A percentile compares a stretch with the other conserved stretches of the same genome.
These are phyloP conservation scores for Manduca sexta DNA, from an alignment of 1,140 invertebrate genomes.

Conservation along the genomic window DNA sequence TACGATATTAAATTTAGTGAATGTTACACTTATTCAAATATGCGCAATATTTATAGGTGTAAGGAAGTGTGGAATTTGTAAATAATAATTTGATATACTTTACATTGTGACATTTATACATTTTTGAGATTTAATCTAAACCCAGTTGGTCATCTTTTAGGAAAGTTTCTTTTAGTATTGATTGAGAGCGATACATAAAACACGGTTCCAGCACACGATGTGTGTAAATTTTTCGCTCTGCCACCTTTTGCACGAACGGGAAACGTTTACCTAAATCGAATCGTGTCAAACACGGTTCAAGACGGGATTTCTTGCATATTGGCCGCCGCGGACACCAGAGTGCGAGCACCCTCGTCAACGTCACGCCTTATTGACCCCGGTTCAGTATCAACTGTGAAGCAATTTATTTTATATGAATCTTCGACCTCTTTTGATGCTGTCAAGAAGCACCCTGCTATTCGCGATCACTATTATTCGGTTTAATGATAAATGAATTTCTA, in stretches of 20 bases:
- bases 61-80: too few relatives aligned
- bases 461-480: constrained; percentile 11
- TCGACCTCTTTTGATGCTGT: constrained; percentile 49
- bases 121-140: too few relatives aligned
- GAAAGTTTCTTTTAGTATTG: too few relatives aligned
- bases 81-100: too few relatives aligned
- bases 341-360: constrained; percentile 59
- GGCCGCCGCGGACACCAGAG: constrained; percentile 37
- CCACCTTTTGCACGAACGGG: not conserved
- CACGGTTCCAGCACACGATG: not conserved
- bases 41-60: too few relatives aligned
- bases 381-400: constrained; percentile 60
- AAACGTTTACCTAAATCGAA: constrained; percentile 47
- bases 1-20: too few relatives aligned
- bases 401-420: constrained; percentile 71
- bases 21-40: too few relatives aligned
- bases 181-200: not conserved
- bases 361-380: constrained; percentile 66
- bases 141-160: too few relatives aligned
- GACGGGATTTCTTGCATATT: constrained; percentile 58
- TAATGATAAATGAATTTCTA: not conserved
- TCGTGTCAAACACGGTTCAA: constrained; percentile 59
- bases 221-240: constrained; percentile 1
- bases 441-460: constrained; percentile 48
- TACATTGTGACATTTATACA: too few relatives aligned